Percentiles rank a stretch among this genome's conserved stretches.
Evolutionary conservation across 2,888 invertebrate genomes (phyloP).

Genomic region (Salpingus planirostris): DNA sequence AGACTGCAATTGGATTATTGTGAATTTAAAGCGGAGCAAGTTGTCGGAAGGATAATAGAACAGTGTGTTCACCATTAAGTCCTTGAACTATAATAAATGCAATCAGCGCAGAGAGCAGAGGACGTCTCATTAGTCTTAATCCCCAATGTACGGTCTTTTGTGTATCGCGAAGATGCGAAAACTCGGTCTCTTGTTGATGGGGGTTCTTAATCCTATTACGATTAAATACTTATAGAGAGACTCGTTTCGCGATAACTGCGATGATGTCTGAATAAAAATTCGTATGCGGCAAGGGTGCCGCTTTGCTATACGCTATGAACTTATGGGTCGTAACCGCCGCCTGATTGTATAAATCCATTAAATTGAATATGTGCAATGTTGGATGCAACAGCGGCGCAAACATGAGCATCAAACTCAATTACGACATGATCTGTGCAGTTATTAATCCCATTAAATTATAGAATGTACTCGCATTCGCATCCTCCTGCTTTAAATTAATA

Average conservation of each 20-base stretch:
- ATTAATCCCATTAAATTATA: constrained; percentile 11
- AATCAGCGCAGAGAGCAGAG: constrained; percentile 9
- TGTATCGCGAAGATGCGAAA: constrained; percentile 11
- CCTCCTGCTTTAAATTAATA: constrained; percentile 12
- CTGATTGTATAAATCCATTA: too few relatives aligned
- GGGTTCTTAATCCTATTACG: constrained; percentile 16
- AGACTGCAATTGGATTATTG: too few relatives aligned
- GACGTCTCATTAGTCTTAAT: constrained; percentile 14
- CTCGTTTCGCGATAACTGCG: too few relatives aligned
- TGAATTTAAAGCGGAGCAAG: too few relatives aligned
- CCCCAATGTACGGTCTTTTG: constrained; percentile 11
- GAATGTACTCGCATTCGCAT: constrained; percentile 8
- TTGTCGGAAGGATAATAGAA: constrained; percentile 10
- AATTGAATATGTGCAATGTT: too few relatives aligned
- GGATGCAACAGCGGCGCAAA: too few relatives aligned
- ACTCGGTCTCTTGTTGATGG: constrained; percentile 16
- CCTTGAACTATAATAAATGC: constrained; percentile 15
- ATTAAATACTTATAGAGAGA: constrained; percentile 16
- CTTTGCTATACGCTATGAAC: too few relatives aligned
- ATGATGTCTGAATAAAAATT: constrained; percentile 10
- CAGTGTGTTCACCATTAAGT: constrained; percentile 14
- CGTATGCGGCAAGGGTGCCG: constrained; percentile 10
- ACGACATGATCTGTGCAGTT: constrained; percentile 7
- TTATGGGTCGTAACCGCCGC: too few relatives aligned
- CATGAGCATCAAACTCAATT: constrained; percentile 10